Base-by-base conservation (phyloP, 1,140 invertebrate species). In the Drosophila fuyamai region DNA sequence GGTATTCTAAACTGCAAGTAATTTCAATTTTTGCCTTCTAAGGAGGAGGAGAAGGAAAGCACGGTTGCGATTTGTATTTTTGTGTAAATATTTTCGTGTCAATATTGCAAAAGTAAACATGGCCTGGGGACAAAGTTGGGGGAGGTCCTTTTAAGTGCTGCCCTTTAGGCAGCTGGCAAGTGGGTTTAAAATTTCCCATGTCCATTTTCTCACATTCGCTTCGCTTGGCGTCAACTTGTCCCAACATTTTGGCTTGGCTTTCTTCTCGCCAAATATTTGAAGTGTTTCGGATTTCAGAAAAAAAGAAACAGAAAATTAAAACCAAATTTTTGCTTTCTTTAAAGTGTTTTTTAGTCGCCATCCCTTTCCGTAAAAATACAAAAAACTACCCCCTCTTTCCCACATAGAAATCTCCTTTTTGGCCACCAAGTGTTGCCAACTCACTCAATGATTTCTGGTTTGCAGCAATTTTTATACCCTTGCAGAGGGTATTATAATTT, bases 141-240 rank as follows among this genome's bases (percentile, higher is more conserved):
- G 40, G 13, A 50, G 48, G 36, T 12, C 36, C 59, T 66, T 59
- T 81, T 85, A 85, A 85, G 82, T 85, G 82, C 67, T 74, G 67
- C 67, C 67, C 66, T 72, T 76, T 68, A 78, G 73, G 66, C 84
- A 89, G 84, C 84, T 88, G 84, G 75, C 76, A 53, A 62, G 74
- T 79, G 73, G 76, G 84, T 89, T 88, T 88, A 90, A 89, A 89
- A 80, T 89, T 89, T 89, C 84, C 63, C 84, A 84, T 77, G 84
- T 66, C 46, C 78, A 60, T 76, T 59, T 47, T 18, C 40, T 36
- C 7, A 7, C 13, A 6, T 32, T 71, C 32, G 38, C 40, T 8
- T 40, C 44, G 18, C 57, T 76, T 88, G 84, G 84, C 84, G 84
- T 72, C 84, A 78, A 81, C 61, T 77, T 83, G 84, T 89, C 84